These are phyloP conservation scores for Epizoanthus fatuus DNA, from an alignment of 92 coral and sea anemone species.

Conservation along the genomic window DNA sequence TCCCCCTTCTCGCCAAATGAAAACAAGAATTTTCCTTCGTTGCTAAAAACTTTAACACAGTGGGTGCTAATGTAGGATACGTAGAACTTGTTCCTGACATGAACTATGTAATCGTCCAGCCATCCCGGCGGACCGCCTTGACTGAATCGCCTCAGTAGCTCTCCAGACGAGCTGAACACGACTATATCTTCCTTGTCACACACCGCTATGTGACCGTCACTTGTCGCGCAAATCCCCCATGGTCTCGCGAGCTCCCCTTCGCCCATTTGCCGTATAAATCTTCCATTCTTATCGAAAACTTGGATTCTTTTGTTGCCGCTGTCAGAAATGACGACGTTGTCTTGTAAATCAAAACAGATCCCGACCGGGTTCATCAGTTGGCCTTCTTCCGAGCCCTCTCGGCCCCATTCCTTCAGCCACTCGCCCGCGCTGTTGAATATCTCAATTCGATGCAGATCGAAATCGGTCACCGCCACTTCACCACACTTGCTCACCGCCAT, in stretches of 20 bases:
- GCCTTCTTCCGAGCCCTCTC: constrained; percentile 38
- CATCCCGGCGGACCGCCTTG: constrained; percentile 47
- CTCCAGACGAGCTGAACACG: constrained; percentile 14
- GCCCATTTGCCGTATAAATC: constrained; percentile 35
- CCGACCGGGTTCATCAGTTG: constrained; percentile 46
- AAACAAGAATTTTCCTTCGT: constrained; percentile 78
- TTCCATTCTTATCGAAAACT: constrained; percentile 35
- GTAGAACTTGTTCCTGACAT: constrained; percentile 54
- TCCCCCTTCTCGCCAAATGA: constrained; percentile 54
- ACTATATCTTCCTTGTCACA: constrained; percentile 49
- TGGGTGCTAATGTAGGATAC: constrained; percentile 90
- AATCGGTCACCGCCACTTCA: constrained; percentile 38
- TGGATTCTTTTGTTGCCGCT: constrained; percentile 38
- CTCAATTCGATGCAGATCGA: constrained; percentile 40
- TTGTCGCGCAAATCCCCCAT: constrained; percentile 43
- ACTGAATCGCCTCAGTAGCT: constrained; percentile 32
- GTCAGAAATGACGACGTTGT: constrained; percentile 40
- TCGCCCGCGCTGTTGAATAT: constrained; percentile 10
- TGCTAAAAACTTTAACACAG: constrained; percentile 81
- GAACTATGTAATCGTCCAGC: constrained; percentile 45
- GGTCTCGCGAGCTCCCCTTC: constrained; percentile 34
- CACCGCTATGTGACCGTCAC: constrained; percentile 41
- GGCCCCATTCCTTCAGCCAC: constrained; percentile 46
- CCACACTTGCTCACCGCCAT: constrained; percentile 15
- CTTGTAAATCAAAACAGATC: constrained; percentile 10